Evolutionary conservation across 1,140 invertebrate species (phyloP).

Genomic region (Apocrypta bakeri): DNA sequence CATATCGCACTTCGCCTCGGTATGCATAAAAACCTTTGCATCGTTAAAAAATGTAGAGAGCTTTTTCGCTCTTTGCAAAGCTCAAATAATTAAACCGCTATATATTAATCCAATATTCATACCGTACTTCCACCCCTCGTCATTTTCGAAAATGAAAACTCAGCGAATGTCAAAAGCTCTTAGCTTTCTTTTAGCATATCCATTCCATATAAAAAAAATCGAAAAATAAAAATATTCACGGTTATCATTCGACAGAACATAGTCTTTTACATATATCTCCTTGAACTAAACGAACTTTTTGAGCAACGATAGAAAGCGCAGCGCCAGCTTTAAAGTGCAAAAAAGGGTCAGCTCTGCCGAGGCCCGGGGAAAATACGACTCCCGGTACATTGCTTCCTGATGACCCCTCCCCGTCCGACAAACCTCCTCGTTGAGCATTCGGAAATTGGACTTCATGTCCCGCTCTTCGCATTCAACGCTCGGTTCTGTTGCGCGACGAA

Average conservation of each 20-base stretch:
- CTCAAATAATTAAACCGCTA: not conserved
- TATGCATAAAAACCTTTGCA: not conserved
- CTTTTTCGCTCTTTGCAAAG: not conserved
- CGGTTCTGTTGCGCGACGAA: not conserved
- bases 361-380: slow-evolving; percentile 22
- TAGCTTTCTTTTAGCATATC: no score
- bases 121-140: no score
- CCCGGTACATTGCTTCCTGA: slow-evolving; percentile 42
- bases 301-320: no score
- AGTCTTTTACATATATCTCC: no score
- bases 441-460: slow-evolving; percentile 41
- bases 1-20: not conserved
- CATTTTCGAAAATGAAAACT: no score
- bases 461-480: slow-evolving; percentile 23
- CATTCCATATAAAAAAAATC: no score
- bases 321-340: not conserved
- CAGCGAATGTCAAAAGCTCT: no score
- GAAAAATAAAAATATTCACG: no score
- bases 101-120: not conserved
- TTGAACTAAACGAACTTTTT: no score
- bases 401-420: slow-evolving; percentile 19
- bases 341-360: slow-evolving; percentile 25
- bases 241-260: no score
- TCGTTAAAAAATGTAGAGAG: not conserved
- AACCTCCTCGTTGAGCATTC: slow-evolving; percentile 35